phyloP scores from a whole-genome alignment of 2,113 vertebrate genomes.

The Rhinoptilus africanus region DNA sequence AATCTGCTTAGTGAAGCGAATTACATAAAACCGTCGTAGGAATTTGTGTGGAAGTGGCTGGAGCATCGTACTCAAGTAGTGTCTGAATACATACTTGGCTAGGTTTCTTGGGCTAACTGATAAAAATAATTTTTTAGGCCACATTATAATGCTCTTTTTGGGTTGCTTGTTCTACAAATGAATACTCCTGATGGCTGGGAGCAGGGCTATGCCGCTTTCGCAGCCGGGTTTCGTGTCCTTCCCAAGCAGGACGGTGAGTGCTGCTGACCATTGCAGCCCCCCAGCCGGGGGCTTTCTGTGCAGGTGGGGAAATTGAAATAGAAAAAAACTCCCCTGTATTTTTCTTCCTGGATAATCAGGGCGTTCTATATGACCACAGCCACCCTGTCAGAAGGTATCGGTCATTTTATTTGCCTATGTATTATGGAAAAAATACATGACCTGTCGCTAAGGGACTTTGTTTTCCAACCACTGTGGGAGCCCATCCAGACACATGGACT shows the following conservation, averaged over 20 bases:
- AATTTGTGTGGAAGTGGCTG: background rate
- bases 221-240: accelerated
- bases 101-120: accelerated
- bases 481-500: accelerated
- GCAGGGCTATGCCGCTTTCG: accelerated
- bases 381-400: background rate
- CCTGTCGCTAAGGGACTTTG: accelerated
- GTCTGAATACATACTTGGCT: background rate
- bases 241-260: background rate
- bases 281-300: accelerated
- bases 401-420: accelerated
- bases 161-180: background rate
- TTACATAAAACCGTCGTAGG: background rate
- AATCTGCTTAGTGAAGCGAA: background rate
- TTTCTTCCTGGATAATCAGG: background rate
- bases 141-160: accelerated
- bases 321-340: background rate
- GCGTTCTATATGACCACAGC: accelerated
- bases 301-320: too few relatives aligned
- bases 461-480: background rate
- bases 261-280: background rate
- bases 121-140: background rate
- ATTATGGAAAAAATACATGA: background rate
- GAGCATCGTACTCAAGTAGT: background rate
- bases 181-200: accelerated